phyloP scores from a whole-genome alignment of 2,797 vertebrate species.

The Brotula barbata region DNA sequence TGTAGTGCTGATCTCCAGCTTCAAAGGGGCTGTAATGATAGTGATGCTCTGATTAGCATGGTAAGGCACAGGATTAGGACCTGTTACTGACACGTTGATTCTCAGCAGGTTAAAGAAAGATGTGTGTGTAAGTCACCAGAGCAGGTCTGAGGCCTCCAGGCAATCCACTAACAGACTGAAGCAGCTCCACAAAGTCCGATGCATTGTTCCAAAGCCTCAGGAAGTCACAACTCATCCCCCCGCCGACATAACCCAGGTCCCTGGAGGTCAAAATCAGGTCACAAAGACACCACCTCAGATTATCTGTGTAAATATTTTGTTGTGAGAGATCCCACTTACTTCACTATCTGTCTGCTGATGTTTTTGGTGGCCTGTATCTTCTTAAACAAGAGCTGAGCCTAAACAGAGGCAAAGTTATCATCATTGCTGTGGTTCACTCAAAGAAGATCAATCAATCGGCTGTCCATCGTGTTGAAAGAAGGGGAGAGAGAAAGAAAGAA shows the following conservation, averaged over 20 bases:
- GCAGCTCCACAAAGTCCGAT: conserved; percentile 79
- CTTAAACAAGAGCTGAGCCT: conserved; percentile 81
- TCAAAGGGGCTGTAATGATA: too few species aligned
- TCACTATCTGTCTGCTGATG: conserved; percentile 64
- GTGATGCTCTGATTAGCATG: too few species aligned
- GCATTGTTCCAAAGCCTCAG: conserved; percentile 79
- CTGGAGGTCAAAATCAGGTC: conserved; percentile 61
- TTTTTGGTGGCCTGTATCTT: conserved; percentile 68
- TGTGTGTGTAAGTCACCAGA: conserved; percentile 77
- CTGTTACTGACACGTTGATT: too few species aligned
- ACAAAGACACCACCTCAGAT: not conserved
- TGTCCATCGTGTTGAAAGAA: too few species aligned
- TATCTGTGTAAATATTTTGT: too few species aligned
- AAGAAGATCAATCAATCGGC: too few species aligned
- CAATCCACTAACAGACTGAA: conserved; percentile 79
- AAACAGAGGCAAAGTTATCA: conserved; percentile 30
- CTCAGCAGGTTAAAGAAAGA: too few species aligned
- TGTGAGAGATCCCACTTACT: conserved; percentile 71
- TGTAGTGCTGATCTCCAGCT: too few species aligned
- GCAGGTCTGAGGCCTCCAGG: conserved; percentile 80
- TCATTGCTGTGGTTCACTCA: not conserved
- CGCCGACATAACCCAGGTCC: conserved; percentile 80
- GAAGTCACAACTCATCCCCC: conserved; percentile 84
- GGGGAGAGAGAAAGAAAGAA: too few species aligned
- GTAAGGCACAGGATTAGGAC: too few species aligned